Conservation (phyloP, 1,140 invertebrate species). For the Maniola jurtina region DNA sequence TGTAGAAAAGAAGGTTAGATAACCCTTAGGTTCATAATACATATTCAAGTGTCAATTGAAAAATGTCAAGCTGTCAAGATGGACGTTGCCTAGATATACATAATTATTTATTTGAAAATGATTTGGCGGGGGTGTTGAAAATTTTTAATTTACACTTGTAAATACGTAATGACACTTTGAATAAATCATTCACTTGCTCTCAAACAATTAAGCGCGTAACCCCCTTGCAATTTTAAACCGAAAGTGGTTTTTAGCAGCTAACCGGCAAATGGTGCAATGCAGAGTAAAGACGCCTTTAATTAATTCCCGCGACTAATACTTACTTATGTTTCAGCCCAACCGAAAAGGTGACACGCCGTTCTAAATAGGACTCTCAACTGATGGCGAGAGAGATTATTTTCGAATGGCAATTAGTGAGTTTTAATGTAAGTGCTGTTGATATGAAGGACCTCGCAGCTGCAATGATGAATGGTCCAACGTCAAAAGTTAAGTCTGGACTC, state of each 20-base stretch:
- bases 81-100: too few relatives aligned
- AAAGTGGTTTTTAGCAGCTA: constrained; percentile 25
- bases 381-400: constrained; percentile 13
- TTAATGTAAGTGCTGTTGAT: constrained; percentile 15
- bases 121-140: too few relatives aligned
- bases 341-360: constrained; percentile 1
- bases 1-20: too few relatives aligned
- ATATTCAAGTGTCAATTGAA: too few relatives aligned
- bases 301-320: constrained; percentile 32
- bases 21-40: too few relatives aligned
- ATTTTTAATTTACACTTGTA: too few relatives aligned
- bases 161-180: too few relatives aligned
- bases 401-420: constrained; percentile 5
- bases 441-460: constrained; percentile 11
- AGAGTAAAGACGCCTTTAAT: constrained; percentile 32
- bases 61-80: too few relatives aligned
- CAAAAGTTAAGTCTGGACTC: constrained; percentile 15
- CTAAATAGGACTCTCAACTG: constrained; percentile 9
- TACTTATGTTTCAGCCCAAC: constrained; percentile 26
- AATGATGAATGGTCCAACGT: constrained; percentile 6
- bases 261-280: constrained; percentile 32
- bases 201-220: too few relatives aligned
- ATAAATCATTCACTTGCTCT: too few relatives aligned
- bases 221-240: too few relatives aligned
- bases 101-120: too few relatives aligned